Percentiles rank a stretch among this genome's conserved stretches.
Conservation (phyloP, 2,888 invertebrate species). For the Exocentrus adspersus region DNA sequence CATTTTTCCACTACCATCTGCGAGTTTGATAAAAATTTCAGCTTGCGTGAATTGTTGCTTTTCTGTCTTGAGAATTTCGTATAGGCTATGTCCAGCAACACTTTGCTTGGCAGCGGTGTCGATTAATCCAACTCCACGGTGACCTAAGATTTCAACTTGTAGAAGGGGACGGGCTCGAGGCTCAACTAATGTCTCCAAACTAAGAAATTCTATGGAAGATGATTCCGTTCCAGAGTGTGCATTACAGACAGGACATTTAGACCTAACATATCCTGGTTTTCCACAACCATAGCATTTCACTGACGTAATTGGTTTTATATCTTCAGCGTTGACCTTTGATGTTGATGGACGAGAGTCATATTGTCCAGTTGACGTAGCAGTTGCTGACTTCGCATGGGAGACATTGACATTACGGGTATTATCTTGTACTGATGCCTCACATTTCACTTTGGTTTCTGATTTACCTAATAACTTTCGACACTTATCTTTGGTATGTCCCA, state of each 20-base stretch:
- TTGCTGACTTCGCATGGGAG: too few species aligned
- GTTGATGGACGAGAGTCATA: too few species aligned
- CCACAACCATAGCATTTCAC: slow-evolving; percentile 17
- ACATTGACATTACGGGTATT: too few species aligned
- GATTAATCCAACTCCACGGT: slow-evolving; percentile 6
- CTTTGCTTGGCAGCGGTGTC: slow-evolving; percentile 28
- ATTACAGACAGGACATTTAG: slow-evolving; percentile 6
- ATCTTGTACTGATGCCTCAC: too few species aligned
- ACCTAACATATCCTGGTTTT: slow-evolving; percentile 6
- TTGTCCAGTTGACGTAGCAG: too few species aligned
- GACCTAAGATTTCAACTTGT: slow-evolving; percentile 5
- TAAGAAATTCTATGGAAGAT: slow-evolving; percentile 7
- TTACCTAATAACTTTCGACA: too few species aligned
- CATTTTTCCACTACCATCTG: not conserved
- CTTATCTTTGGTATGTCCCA: too few species aligned
- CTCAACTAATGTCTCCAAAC: not conserved
- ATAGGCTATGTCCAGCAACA: slow-evolving; percentile 12
- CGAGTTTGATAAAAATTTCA: not conserved
- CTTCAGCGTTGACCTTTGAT: too few species aligned
- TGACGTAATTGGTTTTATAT: not conserved
- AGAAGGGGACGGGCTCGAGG: not conserved
- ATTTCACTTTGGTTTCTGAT: too few species aligned
- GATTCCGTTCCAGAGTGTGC: not conserved
- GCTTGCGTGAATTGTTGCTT: not conserved
- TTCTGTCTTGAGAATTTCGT: not conserved